These are phyloP conservation scores for Porites rus DNA, from an alignment of 92 coral and sea anemone genomes.

Conservation along the genomic window DNA sequence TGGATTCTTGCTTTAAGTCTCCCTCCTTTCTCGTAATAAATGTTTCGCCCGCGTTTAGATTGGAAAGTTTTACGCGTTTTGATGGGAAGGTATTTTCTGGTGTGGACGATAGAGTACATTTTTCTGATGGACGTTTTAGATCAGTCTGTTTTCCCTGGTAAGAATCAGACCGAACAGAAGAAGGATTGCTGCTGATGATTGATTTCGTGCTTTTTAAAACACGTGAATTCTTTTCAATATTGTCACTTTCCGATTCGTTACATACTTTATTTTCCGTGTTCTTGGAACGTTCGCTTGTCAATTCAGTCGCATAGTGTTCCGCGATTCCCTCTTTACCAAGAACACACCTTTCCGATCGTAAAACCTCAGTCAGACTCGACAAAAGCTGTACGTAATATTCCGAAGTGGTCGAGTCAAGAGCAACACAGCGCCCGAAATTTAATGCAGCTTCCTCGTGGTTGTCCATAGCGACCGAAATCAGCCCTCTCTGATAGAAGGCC, in stretches of 20 bases:
- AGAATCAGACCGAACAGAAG: neutral
- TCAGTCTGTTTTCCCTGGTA: neutral
- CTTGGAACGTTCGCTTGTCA: neutral
- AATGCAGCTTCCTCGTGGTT: conserved; percentile 53
- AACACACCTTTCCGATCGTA: conserved; percentile 9
- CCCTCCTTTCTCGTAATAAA: too few relatives aligned
- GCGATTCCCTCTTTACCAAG: neutral
- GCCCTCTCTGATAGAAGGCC: conserved; percentile 63
- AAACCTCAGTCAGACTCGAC: conserved; percentile 44
- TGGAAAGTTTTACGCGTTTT: too few relatives aligned
- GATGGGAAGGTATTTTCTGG: neutral
- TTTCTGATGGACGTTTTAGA: conserved; percentile 25
- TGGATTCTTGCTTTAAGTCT: too few relatives aligned
- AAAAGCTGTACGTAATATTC: conserved; percentile 37
- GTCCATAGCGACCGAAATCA: conserved; percentile 41
- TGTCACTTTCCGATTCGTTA: neutral
- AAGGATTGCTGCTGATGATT: neutral
- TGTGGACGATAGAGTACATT: neutral
- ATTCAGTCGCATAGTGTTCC: conserved; percentile 33
- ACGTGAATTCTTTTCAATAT: neutral
- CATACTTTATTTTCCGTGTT: neutral
- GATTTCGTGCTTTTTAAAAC: neutral
- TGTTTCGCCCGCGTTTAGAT: too few relatives aligned
- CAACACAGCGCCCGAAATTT: conserved; percentile 58
- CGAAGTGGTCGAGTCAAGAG: conserved; percentile 53